phyloP scores from a whole-genome alignment of 2,113 vertebrate genomes.

The Platysternon megacephalum region DNA sequence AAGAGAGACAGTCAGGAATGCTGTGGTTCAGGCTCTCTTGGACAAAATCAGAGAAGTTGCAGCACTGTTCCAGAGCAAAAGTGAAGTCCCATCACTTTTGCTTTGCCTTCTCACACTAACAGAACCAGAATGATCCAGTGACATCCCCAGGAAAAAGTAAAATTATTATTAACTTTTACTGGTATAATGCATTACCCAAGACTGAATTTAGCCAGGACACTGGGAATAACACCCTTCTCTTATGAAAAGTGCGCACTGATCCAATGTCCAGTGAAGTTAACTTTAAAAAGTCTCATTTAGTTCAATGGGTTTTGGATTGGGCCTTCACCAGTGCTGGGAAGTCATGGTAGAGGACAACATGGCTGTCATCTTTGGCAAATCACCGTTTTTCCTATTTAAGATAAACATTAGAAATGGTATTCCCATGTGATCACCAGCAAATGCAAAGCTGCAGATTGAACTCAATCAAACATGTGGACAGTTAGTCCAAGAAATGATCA shows the following conservation, averaged over 20 bases:
- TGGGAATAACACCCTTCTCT: background rate
- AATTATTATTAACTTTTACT: background rate
- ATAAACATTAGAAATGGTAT: background rate
- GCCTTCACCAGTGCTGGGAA: background rate
- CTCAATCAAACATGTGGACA: fast-evolving
- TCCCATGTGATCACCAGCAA: background rate
- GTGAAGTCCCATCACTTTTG: background rate
- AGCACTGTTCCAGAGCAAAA: background rate
- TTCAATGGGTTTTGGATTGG: background rate
- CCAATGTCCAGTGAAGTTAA: background rate
- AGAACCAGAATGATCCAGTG: background rate
- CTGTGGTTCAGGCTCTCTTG: background rate
- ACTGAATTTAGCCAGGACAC: background rate
- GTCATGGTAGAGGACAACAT: background rate
- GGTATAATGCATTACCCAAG: background rate
- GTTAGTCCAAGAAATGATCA: background rate
- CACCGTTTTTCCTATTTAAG: background rate
- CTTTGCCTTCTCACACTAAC: background rate
- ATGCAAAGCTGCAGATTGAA: background rate
- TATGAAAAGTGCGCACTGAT: background rate
- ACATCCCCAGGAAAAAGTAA: background rate
- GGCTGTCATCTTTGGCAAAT: background rate
- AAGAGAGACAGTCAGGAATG: background rate
- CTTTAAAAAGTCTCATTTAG: background rate
- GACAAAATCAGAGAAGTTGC: background rate